phyloP scores from a whole-genome alignment of 2,888 invertebrate species.

The Tolmerus cingulatus region DNA sequence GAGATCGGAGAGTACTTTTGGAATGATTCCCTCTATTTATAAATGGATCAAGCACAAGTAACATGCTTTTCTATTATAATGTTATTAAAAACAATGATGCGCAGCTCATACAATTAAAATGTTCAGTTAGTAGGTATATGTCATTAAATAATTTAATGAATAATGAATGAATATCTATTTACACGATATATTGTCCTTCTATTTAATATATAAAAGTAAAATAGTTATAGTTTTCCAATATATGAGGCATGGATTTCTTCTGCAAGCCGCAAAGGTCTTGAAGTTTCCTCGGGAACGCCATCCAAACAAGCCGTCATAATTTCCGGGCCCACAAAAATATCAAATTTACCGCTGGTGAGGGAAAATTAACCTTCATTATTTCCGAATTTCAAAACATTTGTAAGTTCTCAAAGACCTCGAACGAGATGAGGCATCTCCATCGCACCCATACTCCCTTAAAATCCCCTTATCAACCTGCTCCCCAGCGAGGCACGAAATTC shows the following conservation, averaged over 20 bases:
- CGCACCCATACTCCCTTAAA: not conserved
- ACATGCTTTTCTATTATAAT: too few relatives aligned
- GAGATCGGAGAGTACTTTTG: not conserved
- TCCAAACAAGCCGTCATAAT: not conserved
- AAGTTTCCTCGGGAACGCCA: not conserved
- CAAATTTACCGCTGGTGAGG: not conserved
- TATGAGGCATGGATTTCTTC: too few relatives aligned
- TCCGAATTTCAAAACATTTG: not conserved
- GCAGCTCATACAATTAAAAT: too few relatives aligned
- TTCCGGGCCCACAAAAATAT: not conserved
- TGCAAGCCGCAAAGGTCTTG: not conserved
- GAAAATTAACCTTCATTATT: not conserved
- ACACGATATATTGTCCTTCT: too few relatives aligned
- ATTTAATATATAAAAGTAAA: too few relatives aligned
- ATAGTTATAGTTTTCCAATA: too few relatives aligned
- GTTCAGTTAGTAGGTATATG: too few relatives aligned
- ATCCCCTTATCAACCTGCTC: not conserved
- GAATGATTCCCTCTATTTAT: too few relatives aligned
- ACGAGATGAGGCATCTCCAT: not conserved
- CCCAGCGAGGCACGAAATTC: not conserved
- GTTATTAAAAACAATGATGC: too few relatives aligned
- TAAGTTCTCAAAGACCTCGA: not conserved
- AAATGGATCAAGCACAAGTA: too few relatives aligned
- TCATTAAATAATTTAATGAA: too few relatives aligned
- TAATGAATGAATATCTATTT: too few relatives aligned